Evolutionary conservation across 2,797 vertebrate genomes (phyloP).

Genomic region (Pseudomugil tenellus): DNA sequence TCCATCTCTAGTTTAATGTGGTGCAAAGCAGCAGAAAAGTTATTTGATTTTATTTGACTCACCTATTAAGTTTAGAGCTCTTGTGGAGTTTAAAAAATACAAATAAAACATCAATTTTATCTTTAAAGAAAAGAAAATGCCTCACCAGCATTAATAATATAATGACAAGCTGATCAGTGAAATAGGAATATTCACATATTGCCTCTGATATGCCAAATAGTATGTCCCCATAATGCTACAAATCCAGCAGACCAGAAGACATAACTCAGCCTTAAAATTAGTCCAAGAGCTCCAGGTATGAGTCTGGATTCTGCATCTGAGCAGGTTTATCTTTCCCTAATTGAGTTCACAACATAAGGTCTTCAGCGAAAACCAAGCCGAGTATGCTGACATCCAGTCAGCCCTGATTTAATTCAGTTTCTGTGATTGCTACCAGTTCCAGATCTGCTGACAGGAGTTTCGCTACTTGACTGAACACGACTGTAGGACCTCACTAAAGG

Average conservation of each 20-base stretch:
- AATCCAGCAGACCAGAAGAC: not conserved
- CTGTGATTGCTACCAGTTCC: not conserved
- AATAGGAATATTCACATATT: not conserved
- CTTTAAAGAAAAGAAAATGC: not conserved
- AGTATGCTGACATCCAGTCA: not conserved
- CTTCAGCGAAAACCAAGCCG: not conserved
- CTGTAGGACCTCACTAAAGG: not conserved
- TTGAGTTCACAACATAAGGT: not conserved
- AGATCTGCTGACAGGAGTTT: constrained; percentile 3
- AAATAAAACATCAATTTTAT: not conserved
- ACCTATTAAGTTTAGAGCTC: constrained; percentile 28
- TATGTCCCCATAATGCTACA: not conserved
- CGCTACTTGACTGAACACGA: constrained; percentile 5
- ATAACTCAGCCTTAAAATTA: not conserved
- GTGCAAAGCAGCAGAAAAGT: constrained; percentile 19
- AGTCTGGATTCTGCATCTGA: not conserved
- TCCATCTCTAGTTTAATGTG: constrained; percentile 45
- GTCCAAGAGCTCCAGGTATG: not conserved
- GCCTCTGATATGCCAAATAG: not conserved
- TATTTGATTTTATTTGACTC: constrained; percentile 43
- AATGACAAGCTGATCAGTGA: not conserved
- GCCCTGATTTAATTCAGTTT: constrained; percentile 8
- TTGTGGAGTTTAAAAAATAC: constrained; percentile 1
- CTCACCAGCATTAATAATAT: not conserved
- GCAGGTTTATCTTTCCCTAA: not conserved